phyloP scores from a whole-genome alignment of 2,113 vertebrate genomes.

The Myrmophylax atrothorax region DNA sequence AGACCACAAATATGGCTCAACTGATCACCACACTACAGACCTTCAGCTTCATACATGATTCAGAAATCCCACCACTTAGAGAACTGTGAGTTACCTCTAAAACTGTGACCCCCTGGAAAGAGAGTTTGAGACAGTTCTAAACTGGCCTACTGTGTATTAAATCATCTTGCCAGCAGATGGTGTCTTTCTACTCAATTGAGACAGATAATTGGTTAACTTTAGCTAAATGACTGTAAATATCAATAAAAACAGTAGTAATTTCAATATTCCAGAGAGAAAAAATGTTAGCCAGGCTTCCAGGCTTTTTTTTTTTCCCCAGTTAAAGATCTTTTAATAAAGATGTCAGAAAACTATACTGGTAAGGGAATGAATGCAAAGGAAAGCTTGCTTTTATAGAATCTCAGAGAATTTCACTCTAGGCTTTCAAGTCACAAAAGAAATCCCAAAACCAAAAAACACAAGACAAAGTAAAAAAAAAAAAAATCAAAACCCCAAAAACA shows the following conservation, averaged over 20 bases:
- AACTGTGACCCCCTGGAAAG: neutral
- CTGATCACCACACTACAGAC: neutral
- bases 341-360: neutral
- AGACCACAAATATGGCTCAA: neutral
- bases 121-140: neutral
- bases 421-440: neutral
- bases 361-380: neutral
- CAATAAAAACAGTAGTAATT: neutral
- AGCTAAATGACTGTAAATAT: neutral
- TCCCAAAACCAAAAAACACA: fast-evolving
- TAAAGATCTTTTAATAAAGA: neutral
- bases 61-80: neutral
- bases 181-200: slow-evolving; percentile 23
- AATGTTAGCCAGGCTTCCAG: neutral
- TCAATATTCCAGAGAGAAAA: neutral
- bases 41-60: neutral
- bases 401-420: neutral
- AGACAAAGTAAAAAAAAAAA: neutral
- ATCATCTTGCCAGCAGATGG: slow-evolving; percentile 47
- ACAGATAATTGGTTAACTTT: neutral
- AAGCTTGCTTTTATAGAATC: neutral
- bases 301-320: neutral
- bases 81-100: neutral
- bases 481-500: neutral
- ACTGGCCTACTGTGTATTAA: neutral